These are phyloP conservation scores for Melanocharis versteri DNA, from an alignment of 2,113 vertebrate species.

Conservation along the genomic window DNA sequence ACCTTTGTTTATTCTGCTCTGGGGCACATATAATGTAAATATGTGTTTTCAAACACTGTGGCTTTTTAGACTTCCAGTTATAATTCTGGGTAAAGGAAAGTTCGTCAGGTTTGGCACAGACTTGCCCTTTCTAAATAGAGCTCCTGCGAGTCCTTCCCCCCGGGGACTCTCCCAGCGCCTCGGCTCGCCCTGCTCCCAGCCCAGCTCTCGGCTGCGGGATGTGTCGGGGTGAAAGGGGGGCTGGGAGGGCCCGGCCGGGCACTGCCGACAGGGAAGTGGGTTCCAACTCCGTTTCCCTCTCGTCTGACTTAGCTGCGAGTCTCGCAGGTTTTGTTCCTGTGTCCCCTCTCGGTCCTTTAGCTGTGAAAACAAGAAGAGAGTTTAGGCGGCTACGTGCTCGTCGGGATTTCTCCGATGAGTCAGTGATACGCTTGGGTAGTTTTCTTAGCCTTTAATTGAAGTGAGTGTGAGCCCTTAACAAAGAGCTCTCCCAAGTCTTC, in stretches of 20 bases:
- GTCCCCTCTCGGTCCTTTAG: neutral
- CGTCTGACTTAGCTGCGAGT: neutral
- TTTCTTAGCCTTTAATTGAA: conserved; percentile 36
- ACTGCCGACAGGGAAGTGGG: fast-evolving
- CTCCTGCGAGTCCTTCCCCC: neutral
- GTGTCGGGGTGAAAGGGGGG: neutral
- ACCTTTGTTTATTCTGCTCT: conserved; percentile 54
- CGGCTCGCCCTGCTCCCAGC: neutral
- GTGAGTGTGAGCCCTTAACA: conserved; percentile 4
- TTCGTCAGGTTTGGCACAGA: neutral
- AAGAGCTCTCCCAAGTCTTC: conserved; percentile 23
- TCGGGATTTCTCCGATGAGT: conserved; percentile 42
- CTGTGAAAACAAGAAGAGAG: neutral
- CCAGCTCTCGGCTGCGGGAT: neutral
- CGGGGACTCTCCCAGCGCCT: neutral
- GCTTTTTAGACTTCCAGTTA: conserved; percentile 50
- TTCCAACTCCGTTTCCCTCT: neutral
- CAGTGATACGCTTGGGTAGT: conserved; percentile 38
- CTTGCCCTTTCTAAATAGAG: neutral
- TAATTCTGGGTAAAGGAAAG: conserved; percentile 24
- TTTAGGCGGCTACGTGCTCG: neutral
- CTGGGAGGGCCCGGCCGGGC: neutral
- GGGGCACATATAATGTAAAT: conserved; percentile 58
- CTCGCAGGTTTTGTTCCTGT: neutral
- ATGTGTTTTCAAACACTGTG: conserved; percentile 26